These are phyloP conservation scores for Danio kyathit DNA, from an alignment of 2,797 vertebrate genomes.

Conservation along the genomic window DNA sequence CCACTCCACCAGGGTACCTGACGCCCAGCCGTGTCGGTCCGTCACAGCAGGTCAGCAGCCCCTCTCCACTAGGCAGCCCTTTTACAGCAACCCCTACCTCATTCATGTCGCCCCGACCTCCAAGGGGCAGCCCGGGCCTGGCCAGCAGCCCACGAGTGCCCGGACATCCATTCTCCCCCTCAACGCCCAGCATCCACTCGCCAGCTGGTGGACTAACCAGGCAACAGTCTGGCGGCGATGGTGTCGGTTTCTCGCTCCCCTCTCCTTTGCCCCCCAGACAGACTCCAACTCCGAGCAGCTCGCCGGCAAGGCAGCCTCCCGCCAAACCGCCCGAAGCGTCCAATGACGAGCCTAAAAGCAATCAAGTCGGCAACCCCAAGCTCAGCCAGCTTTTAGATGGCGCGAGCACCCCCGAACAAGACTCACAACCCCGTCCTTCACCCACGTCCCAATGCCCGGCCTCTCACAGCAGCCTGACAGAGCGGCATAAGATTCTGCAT, in stretches of 20 bases:
- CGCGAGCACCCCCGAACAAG: constrained; percentile 51
- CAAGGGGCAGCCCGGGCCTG: constrained; percentile 86
- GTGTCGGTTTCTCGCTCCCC: constrained; percentile 79
- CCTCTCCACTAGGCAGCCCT: constrained; percentile 87
- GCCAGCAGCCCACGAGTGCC: constrained; percentile 84
- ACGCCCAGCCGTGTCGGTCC: constrained; percentile 84
- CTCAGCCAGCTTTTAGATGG: constrained; percentile 76
- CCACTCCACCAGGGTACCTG: constrained; percentile 80
- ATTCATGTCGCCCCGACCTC: constrained; percentile 90
- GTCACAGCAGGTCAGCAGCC: constrained; percentile 80
- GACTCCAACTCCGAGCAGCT: constrained; percentile 71
- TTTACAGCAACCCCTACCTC: constrained; percentile 87
- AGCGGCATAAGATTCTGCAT: constrained; percentile 94
- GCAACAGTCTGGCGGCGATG: constrained; percentile 73
- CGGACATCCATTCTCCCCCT: constrained; percentile 89
- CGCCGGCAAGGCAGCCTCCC: constrained; percentile 80
- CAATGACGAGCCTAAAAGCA: constrained; percentile 79
- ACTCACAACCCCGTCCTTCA: constrained; percentile 73
- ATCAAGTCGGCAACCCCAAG: constrained; percentile 76
- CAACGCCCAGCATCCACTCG: constrained; percentile 78
- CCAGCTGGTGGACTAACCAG: constrained; percentile 71
- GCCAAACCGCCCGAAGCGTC: constrained; percentile 79
- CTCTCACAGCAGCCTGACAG: constrained; percentile 92
- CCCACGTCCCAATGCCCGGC: constrained; percentile 82
- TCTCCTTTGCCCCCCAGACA: constrained; percentile 83